Percentiles rank a stretch among this genome's conserved stretches.
phyloP scores from a whole-genome alignment of 2,888 invertebrate species.

The Keiferia lycopersicella region DNA sequence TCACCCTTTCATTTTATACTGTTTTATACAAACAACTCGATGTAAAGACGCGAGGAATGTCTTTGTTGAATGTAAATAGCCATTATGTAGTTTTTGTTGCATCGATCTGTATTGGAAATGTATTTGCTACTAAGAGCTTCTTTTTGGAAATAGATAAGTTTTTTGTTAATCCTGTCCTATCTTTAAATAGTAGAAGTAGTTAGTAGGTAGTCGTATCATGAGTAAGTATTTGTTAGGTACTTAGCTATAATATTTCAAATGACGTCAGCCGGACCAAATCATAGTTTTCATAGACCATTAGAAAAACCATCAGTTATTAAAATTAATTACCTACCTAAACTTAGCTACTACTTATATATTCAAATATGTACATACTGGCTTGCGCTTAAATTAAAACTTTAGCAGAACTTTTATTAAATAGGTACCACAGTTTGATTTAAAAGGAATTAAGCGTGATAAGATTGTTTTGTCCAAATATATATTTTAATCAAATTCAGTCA shows the following conservation, averaged over 20 bases:
- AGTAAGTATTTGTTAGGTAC: not conserved
- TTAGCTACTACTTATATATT: no score
- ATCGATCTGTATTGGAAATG: constrained; percentile 28
- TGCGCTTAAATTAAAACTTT: no score
- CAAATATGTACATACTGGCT: no score
- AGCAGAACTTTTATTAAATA: no score
- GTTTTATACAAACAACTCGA: constrained; percentile 63
- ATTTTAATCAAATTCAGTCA: no score
- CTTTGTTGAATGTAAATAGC: constrained; percentile 30
- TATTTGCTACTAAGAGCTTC: constrained; percentile 25
- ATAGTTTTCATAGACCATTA: no score
- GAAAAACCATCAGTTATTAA: no score
- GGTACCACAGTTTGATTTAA: no score
- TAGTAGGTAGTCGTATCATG: not conserved
- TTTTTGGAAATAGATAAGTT: constrained; percentile 3
- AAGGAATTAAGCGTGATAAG: no score
- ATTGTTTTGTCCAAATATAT: no score
- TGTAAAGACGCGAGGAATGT: constrained; percentile 45
- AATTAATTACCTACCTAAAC: no score
- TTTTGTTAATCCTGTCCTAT: constrained; percentile 8
- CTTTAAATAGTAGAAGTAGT: not conserved
- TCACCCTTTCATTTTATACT: constrained; percentile 63
- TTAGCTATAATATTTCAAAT: not conserved
- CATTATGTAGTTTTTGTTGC: constrained; percentile 25
- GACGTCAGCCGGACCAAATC: no score